Evolutionary conservation across 2,797 vertebrate species (phyloP).

Genomic region (Borostomias antarcticus): DNA sequence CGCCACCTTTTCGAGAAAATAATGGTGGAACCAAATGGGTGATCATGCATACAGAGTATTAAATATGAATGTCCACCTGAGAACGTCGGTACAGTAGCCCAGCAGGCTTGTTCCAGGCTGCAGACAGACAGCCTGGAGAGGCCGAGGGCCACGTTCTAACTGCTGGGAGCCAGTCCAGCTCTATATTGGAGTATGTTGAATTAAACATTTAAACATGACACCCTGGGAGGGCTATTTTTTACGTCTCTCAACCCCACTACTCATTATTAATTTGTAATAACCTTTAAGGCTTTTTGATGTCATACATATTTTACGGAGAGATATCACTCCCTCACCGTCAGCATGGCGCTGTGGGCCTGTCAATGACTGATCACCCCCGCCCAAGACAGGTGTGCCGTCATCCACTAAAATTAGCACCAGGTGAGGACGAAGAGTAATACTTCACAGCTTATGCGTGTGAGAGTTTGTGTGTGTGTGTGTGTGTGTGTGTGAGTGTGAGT

Average conservation of each 20-base stretch:
- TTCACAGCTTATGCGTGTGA: constrained; percentile 11
- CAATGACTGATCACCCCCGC: constrained; percentile 71
- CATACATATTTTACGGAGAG: constrained; percentile 84
- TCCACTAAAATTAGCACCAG: constrained; percentile 76
- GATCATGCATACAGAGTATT: constrained; percentile 51
- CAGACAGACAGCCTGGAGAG: constrained; percentile 32
- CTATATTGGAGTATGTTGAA: constrained; percentile 67
- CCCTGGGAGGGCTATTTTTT: constrained; percentile 78
- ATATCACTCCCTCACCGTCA: constrained; percentile 72
- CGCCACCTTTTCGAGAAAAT: constrained; percentile 44
- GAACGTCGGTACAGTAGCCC: constrained; percentile 46
- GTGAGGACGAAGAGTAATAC: constrained; percentile 58
- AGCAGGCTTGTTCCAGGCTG: constrained; percentile 31
- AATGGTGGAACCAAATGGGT: constrained; percentile 45
- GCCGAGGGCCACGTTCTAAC: constrained; percentile 42
- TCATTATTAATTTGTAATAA: constrained; percentile 87
- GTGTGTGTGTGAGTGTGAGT: too few species aligned
- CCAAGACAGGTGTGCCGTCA: constrained; percentile 59
- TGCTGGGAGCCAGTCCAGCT: constrained; percentile 67
- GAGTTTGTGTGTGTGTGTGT: constrained; percentile 1
- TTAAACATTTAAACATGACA: constrained; percentile 81
- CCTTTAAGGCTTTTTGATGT: constrained; percentile 86
- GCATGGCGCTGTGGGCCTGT: constrained; percentile 60
- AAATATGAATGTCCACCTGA: constrained; percentile 62
- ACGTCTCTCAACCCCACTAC: constrained; percentile 72